Evolutionary conservation across 2,797 vertebrate species (phyloP).

Genomic region (Orestias chungarensis): DNA sequence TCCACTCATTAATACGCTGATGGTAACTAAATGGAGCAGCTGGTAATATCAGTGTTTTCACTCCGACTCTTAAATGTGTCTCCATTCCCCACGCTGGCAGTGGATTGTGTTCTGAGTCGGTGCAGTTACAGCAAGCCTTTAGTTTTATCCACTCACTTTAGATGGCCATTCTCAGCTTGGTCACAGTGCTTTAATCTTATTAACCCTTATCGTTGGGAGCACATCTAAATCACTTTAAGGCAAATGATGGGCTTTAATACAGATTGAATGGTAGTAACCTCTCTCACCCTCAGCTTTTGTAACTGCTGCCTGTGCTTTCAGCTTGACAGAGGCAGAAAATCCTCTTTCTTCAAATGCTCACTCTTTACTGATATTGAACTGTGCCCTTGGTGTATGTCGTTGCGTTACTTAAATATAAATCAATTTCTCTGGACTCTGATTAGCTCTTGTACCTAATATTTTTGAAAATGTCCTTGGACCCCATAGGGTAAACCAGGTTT

Average conservation of each 20-base stretch:
- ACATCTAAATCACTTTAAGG: constrained; percentile 62
- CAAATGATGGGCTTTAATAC: constrained; percentile 60
- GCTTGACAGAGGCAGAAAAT: constrained; percentile 25
- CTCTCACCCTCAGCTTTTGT: constrained; percentile 30
- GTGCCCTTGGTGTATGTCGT: constrained; percentile 23
- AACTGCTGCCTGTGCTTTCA: constrained; percentile 45
- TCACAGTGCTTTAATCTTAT: constrained; percentile 62
- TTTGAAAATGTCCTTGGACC: neutral
- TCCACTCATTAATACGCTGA: constrained; percentile 7
- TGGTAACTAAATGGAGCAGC: neutral
- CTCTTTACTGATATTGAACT: constrained; percentile 27
- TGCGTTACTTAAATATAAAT: constrained; percentile 7
- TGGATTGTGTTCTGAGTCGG: constrained; percentile 22
- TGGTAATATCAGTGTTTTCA: constrained; percentile 2
- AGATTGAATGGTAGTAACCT: constrained; percentile 59
- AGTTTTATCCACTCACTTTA: constrained; percentile 37
- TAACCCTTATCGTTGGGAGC: constrained; percentile 61
- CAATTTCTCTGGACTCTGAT: neutral
- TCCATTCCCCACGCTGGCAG: constrained; percentile 15
- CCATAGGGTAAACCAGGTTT: neutral
- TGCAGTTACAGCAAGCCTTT: constrained; percentile 36
- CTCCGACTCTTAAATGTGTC: constrained; percentile 20
- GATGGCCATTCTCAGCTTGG: constrained; percentile 47
- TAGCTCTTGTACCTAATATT: neutral
- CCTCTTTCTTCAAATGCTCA: constrained; percentile 9